Conservation (phyloP, 2,113 vertebrate genomes). For the Salvator merianae region DNA sequence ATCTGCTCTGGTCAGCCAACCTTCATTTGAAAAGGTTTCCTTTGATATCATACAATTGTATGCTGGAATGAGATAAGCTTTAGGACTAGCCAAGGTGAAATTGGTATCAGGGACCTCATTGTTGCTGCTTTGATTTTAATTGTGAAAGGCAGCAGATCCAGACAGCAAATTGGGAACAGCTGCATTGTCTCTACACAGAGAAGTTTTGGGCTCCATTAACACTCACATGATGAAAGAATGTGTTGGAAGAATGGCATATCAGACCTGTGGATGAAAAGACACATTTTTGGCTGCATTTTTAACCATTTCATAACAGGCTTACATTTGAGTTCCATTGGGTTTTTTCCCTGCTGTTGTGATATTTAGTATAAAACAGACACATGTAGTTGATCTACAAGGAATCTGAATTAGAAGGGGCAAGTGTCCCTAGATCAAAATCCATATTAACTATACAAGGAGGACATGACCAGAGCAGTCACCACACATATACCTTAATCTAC, state of each 20-base stretch:
- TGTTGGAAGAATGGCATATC: background rate
- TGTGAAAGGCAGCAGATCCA: background rate
- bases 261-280: background rate
- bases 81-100: slow-evolving; percentile 10
- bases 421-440: too few species aligned
- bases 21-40: slow-evolving; percentile 6
- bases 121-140: background rate
- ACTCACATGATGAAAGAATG: background rate
- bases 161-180: background rate
- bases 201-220: background rate
- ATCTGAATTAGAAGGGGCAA: too few species aligned
- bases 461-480: too few species aligned
- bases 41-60: background rate
- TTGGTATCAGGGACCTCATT: background rate
- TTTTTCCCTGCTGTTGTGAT: too few species aligned
- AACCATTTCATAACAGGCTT: background rate
- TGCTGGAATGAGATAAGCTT: background rate
- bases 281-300: background rate
- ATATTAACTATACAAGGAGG: too few species aligned
- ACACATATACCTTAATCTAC: background rate
- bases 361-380: too few species aligned
- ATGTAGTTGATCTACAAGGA: too few species aligned
- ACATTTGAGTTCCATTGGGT: background rate
- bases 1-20: slow-evolving; percentile 9
- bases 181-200: background rate